A percentile compares a stretch with the other conserved stretches of the same genome.
Conservation (phyloP, 2,113 vertebrate genomes). For the Montifringilla adamsi region DNA sequence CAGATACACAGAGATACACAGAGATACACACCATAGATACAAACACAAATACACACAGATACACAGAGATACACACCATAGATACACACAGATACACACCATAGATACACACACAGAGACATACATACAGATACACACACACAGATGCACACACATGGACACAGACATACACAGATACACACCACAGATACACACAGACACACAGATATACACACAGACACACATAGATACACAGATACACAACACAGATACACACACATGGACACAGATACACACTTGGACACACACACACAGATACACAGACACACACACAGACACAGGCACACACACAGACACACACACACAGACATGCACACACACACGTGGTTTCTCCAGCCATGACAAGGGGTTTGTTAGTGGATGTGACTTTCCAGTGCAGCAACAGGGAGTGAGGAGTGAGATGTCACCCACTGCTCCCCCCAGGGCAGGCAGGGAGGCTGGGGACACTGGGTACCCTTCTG, state of each 20-base stretch:
- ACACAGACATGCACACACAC: fast-evolving
- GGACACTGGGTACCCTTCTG: not conserved
- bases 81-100: not conserved
- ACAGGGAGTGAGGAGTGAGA: fast-evolving
- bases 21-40: not conserved
- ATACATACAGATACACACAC: no score
- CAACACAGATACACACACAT: not conserved
- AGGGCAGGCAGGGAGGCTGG: not conserved
- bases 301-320: not conserved
- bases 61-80: no score
- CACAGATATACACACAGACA: not conserved
- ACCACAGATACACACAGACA: no score
- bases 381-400: not conserved
- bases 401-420: not conserved
- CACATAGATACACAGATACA: no score
- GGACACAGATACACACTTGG: fast-evolving
- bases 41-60: no score
- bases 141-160: not conserved
- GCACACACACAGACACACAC: fast-evolving
- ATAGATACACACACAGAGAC: no score
- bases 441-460: fast-evolving
- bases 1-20: not conserved
- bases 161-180: no score
- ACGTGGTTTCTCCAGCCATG: not conserved
- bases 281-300: not conserved